Evolutionary conservation across 2,888 invertebrate species (phyloP).

Genomic region (Boloria selene): DNA sequence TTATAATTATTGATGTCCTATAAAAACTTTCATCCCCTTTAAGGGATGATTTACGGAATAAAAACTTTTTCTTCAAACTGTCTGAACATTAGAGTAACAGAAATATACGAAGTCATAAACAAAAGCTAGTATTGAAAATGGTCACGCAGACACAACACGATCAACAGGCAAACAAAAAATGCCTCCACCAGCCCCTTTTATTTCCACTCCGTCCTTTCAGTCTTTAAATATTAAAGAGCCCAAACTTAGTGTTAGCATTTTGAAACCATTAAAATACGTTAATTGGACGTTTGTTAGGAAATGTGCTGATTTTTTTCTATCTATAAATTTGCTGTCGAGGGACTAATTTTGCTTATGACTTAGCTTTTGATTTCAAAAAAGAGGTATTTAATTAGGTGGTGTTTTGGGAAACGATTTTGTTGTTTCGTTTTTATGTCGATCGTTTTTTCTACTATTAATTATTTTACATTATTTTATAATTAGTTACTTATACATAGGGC

Average conservation of each 20-base stretch:
- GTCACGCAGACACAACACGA: conserved; percentile 17
- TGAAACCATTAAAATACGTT: conserved; percentile 47
- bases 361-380: not conserved
- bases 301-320: conserved; percentile 53
- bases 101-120: not conserved
- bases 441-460: too few relatives aligned
- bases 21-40: too few relatives aligned
- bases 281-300: conserved; percentile 68
- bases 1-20: too few relatives aligned
- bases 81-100: too few relatives aligned
- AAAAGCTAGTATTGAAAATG: conserved; percentile 5
- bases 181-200: not conserved
- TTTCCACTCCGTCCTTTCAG: conserved; percentile 9
- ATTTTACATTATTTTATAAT: too few relatives aligned
- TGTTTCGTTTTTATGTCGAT: too few relatives aligned
- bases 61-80: too few relatives aligned
- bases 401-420: too few relatives aligned
- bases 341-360: conserved; percentile 14
- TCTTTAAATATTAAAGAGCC: conserved; percentile 33
- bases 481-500: too few relatives aligned
- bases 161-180: conserved; percentile 14
- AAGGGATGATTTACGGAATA: too few relatives aligned
- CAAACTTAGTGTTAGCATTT: conserved; percentile 36
- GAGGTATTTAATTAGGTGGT: not conserved
- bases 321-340: too few relatives aligned